phyloP scores from a whole-genome alignment of 2,113 vertebrate species.

The crab-eating macaque (Macaca fascicularis) region DNA sequence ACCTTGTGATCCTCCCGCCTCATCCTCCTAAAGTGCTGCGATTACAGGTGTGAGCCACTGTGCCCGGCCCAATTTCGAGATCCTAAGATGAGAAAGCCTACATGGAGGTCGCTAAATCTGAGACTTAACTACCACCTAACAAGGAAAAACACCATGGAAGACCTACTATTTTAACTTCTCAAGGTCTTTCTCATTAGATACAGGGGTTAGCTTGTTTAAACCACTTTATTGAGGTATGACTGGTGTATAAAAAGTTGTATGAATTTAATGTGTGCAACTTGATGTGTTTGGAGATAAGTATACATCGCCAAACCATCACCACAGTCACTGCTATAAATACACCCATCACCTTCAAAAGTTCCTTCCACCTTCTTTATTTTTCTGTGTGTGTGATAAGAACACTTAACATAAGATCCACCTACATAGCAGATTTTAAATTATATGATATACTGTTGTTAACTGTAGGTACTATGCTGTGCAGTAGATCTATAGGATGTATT shows the following conservation, averaged over 20 bases:
- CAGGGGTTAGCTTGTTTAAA: background rate
- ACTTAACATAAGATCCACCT: background rate
- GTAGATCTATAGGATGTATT: background rate
- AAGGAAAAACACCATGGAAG: background rate
- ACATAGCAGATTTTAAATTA: background rate
- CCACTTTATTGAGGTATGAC: background rate
- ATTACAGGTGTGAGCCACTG: too few species aligned
- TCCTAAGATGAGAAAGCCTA: background rate
- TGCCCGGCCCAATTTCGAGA: background rate
- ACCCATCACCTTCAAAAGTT: background rate
- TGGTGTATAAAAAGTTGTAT: background rate
- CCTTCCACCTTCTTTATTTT: background rate
- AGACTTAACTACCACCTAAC: background rate
- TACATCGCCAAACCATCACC: background rate
- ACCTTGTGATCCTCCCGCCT: too few species aligned
- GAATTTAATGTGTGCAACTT: background rate
- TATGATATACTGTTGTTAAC: background rate
- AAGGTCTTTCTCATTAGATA: background rate
- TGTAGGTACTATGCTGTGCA: background rate
- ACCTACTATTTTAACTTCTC: background rate
- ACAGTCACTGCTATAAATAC: background rate
- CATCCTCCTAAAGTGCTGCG: too few species aligned
- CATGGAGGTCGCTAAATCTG: background rate
- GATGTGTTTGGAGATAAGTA: background rate
- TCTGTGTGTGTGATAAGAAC: background rate